Conservation (phyloP, 2,113 vertebrate species). For the Silurus glanis region DNA sequence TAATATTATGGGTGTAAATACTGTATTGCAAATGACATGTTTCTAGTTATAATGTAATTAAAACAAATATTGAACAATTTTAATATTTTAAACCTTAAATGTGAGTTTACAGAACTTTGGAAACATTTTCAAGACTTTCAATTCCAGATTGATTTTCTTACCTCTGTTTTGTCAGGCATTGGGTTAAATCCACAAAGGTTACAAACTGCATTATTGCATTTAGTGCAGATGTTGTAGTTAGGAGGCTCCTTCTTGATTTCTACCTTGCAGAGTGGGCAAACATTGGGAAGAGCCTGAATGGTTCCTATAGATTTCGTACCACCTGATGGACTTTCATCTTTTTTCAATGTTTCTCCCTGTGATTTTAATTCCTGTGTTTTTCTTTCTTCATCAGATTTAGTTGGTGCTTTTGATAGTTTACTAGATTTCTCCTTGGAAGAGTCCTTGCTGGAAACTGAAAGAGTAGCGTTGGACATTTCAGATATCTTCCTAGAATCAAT, state of each 20-base stretch:
- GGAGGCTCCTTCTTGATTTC: slow-evolving; percentile 81
- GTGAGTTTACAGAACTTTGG: not conserved
- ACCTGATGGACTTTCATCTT: slow-evolving; percentile 42
- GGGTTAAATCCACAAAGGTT: slow-evolving; percentile 97
- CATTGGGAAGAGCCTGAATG: slow-evolving; percentile 22
- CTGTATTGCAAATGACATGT: not conserved
- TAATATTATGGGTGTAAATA: not conserved
- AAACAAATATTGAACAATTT: no score
- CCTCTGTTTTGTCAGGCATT: slow-evolving; percentile 86
- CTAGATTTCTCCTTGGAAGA: not conserved
- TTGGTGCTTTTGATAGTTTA: slow-evolving; percentile 4
- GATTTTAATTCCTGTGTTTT: slow-evolving; percentile 58
- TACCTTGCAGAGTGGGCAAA: slow-evolving; percentile 43
- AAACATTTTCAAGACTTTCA: no score
- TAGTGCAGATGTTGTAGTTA: slow-evolving; percentile 88
- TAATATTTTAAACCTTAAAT: not conserved
- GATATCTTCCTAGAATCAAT: slow-evolving; percentile 58
- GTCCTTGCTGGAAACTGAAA: not conserved
- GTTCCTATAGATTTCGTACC: slow-evolving; percentile 45
- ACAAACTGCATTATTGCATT: slow-evolving; percentile 88
- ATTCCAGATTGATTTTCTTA: slow-evolving; percentile 46
- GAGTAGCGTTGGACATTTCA: not conserved
- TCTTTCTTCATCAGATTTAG: slow-evolving; percentile 47
- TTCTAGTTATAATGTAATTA: not conserved
- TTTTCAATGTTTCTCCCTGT: not conserved